Conservation (phyloP, 2,888 invertebrate genomes). For the Dendrolimus pini region DNA sequence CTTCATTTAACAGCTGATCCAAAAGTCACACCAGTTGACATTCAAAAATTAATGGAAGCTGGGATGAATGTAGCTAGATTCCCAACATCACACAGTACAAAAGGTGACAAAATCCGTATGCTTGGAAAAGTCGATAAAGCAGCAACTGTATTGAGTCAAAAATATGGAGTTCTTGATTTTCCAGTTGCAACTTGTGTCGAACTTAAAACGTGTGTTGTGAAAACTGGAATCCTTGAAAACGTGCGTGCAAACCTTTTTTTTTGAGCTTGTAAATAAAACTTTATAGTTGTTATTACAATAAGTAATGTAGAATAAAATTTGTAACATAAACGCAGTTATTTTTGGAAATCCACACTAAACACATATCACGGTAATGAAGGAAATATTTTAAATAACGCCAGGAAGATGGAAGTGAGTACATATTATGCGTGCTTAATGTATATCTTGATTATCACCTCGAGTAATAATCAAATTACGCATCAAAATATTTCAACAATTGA, state of each 20-base stretch:
- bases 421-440: too few species aligned
- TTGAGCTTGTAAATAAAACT: neutral
- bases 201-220: constrained; percentile 89
- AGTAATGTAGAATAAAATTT: neutral
- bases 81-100: constrained; percentile 32
- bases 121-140: constrained; percentile 46
- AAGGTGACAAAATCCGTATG: constrained; percentile 38
- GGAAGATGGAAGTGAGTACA: too few species aligned
- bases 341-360: too few species aligned
- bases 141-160: constrained; percentile 69
- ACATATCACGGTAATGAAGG: too few species aligned
- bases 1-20: constrained; percentile 25
- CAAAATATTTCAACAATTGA: too few species aligned
- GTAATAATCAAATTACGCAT: too few species aligned
- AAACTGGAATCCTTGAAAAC: constrained; percentile 74
- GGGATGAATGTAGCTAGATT: constrained; percentile 65
- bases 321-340: neutral
- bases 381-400: too few species aligned
- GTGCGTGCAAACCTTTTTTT: constrained; percentile 11
- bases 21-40: constrained; percentile 34
- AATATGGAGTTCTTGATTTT: constrained; percentile 66
- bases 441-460: too few species aligned
- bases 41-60: constrained; percentile 62
- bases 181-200: constrained; percentile 89
- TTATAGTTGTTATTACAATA: too few species aligned